These are phyloP conservation scores for Arrhopalites spinosus DNA, from an alignment of 2,888 invertebrate species.

Conservation along the genomic window DNA sequence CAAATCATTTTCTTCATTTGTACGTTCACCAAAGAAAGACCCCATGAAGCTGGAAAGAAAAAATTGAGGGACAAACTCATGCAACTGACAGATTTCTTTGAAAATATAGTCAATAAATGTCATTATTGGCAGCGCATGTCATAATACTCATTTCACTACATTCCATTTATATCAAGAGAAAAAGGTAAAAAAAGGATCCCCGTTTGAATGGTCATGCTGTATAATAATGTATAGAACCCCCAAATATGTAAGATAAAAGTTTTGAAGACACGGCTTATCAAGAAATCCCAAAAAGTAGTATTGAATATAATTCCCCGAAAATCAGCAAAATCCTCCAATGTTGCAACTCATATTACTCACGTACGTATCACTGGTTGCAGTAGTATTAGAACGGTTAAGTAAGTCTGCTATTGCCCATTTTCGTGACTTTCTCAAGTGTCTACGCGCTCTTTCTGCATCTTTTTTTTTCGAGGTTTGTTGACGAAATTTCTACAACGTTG, in stretches of 20 bases:
- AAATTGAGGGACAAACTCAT: too few species aligned
- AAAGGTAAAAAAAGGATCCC: too few species aligned
- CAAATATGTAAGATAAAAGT: too few species aligned
- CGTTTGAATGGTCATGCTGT: too few species aligned
- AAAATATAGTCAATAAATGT: too few species aligned
- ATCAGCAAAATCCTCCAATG: not conserved
- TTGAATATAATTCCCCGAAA: not conserved
- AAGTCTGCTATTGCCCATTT: not conserved
- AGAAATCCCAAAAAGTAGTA: not conserved
- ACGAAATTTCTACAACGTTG: not conserved
- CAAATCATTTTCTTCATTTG: not conserved
- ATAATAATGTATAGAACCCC: too few species aligned
- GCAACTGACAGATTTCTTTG: too few species aligned
- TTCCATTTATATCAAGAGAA: too few species aligned
- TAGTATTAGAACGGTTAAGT: not conserved
- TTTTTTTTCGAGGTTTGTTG: not conserved
- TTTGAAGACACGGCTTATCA: too few species aligned
- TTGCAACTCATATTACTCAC: not conserved
- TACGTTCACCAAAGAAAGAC: not conserved
- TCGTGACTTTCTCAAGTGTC: not conserved
- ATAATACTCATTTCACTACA: not conserved
- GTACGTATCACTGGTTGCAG: too few species aligned
- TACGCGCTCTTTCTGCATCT: not conserved
- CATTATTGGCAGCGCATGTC: not conserved
- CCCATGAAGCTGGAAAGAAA: not conserved